Base-by-base conservation (phyloP, 2,797 vertebrate genomes). In the Emys orbicularis region DNA sequence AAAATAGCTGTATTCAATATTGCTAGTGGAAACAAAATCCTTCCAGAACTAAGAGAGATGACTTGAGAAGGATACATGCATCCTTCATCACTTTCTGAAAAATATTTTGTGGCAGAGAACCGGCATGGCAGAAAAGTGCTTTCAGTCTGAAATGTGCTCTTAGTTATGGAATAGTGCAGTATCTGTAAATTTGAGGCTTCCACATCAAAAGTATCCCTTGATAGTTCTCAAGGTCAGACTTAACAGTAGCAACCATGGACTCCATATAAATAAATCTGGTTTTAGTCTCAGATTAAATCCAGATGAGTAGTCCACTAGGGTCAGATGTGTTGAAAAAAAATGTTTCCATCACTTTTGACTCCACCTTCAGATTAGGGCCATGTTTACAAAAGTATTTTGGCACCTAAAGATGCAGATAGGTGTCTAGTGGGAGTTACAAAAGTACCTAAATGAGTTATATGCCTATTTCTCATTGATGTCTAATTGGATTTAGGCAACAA, bases 381-480 rank as follows among this genome's bases (percentile, higher is more conserved):
- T 49, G 74, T 34, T 83, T 56, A 12, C 72, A 83, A 82, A 5
- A 11, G 2, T 37, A 34, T 65, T 90, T 88, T 29, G 16, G 21
- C 80, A 54, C 34, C 2, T 1, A 47, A 5, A 11, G 19, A 79
- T 90, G 54, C 57, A 91, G 54, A 77, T 68, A 52, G 80, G 1
- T 27, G 12, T 3, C 50, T 77, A 49, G 27, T 27, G 74, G 27
- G 13, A 18, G 65, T 49, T 79, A 54, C 34, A 90, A 34, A 80
- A 57, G n/a, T 4, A 47, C 6, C 13, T 41, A 1, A 27, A 6
- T 0, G 1, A 86, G 5, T 41, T 27, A 50, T 8, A 4, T 6
- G 41, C 31, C 34, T 21, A 65, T 0, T 8, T 68, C 12, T 12
- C 13, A 31, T 77, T 31, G 41, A 49, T 15, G 8, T 49, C 15